Evolutionary conservation across 2,113 vertebrate species (phyloP).

Genomic region (Perca fluviatilis): DNA sequence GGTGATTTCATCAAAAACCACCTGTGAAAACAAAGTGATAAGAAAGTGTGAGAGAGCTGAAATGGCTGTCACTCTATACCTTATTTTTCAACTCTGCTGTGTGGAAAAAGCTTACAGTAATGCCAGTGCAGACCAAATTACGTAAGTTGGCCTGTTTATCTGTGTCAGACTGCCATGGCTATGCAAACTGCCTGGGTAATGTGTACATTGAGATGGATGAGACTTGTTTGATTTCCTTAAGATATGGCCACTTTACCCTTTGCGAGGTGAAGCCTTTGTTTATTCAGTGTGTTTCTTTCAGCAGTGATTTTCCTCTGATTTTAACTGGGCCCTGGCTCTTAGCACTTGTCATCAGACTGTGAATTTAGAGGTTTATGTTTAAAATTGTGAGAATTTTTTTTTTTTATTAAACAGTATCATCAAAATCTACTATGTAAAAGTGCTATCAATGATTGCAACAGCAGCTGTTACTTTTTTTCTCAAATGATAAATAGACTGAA

Average conservation of each 20-base stretch:
- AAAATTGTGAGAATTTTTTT: neutral
- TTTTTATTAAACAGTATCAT: neutral
- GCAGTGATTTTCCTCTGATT: conserved; percentile 2
- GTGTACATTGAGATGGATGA: neutral
- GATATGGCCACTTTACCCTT: conserved; percentile 2
- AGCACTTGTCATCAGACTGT: neutral
- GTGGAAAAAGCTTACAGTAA: neutral
- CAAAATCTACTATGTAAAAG: neutral
- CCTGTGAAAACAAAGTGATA: conserved; percentile 74
- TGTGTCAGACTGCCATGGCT: conserved; percentile 18
- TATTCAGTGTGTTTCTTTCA: conserved; percentile 10
- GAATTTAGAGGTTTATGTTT: neutral
- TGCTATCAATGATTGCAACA: conserved; percentile 1
- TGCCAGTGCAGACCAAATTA: neutral
- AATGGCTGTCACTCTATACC: neutral
- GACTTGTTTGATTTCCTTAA: conserved; percentile 15
- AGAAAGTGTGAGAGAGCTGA: conserved; percentile 22
- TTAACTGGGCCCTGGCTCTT: neutral
- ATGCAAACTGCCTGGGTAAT: conserved; percentile 19
- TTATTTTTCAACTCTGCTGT: neutral
- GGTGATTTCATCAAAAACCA: conserved; percentile 49
- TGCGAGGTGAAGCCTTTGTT: conserved; percentile 5
- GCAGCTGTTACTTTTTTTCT: neutral
- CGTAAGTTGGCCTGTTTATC: conserved; percentile 44
- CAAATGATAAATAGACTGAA: conserved; percentile 18